phyloP scores from a whole-genome alignment of 2,113 vertebrate species.

The Xiphophorus hellerii region DNA sequence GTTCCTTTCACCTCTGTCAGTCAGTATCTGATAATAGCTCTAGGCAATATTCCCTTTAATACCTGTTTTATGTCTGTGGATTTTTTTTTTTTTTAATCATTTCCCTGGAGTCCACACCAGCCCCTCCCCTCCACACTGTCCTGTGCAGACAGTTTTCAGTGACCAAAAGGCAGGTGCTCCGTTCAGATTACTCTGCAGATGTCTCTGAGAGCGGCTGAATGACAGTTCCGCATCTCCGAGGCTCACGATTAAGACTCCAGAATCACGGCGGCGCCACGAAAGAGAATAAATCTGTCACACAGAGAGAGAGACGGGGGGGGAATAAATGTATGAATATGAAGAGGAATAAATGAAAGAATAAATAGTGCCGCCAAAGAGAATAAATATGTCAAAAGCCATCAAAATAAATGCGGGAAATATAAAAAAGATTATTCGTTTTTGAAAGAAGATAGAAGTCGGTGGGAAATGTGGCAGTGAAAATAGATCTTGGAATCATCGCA shows the following conservation, averaged over 20 bases:
- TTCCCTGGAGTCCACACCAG: background rate
- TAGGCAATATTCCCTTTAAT: conserved; percentile 60
- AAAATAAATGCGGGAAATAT: background rate
- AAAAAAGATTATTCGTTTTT: background rate
- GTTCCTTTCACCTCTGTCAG: conserved; percentile 57
- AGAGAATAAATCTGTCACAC: conserved; percentile 1
- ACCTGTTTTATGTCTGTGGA: conserved; percentile 48
- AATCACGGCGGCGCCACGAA: background rate
- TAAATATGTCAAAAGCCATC: background rate
- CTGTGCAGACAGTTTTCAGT: conserved; percentile 34
- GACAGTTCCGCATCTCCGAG: conserved; percentile 25
- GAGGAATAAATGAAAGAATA: background rate
- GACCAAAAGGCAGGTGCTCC: conserved; percentile 39
- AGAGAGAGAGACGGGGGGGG: too few relatives aligned
- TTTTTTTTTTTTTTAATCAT: conserved; percentile 18
- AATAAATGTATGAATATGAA: background rate
- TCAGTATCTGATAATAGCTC: conserved; percentile 60
- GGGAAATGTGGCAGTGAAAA: background rate
- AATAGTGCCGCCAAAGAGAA: background rate
- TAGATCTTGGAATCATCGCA: background rate
- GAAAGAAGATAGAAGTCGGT: background rate
- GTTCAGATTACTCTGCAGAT: conserved; percentile 38
- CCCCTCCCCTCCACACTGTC: conserved; percentile 6
- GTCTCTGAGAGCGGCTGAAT: conserved; percentile 35
- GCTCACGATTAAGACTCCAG: background rate